Evolutionary conservation across 1,140 invertebrate genomes (phyloP), one percentile per base, ranked within the genome.

Genomic region (Ceratina calcarata): DNA sequence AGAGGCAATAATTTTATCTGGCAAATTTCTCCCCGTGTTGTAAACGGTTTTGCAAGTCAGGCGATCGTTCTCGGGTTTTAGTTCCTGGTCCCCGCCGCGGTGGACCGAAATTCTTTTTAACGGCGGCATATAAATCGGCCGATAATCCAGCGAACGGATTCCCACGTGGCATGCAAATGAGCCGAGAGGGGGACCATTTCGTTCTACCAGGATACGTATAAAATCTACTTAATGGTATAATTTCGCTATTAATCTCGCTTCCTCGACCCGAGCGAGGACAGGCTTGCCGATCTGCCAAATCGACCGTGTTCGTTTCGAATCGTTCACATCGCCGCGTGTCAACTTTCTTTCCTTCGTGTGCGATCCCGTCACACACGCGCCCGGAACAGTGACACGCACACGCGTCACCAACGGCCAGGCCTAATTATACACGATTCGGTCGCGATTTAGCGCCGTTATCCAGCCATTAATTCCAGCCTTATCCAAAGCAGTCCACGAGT

Each of bases 181-280:
- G 53, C 74, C 49, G 18, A 57, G 72, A 3, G 37, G 37, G 61
- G 70, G 78, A 83, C 68, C 77, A 87, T 88, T 85, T 84, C 32
- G 83, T 87, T 85, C 78, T 69, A 80, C 57, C 79, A 15, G 74
- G 80, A 88, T 81, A 83, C 87, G 72, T 77, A 86, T 83, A 76
- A 85, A 87, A 80, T 86, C 83, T 83, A 81, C 83, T 86, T 83
- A 84, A 88, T 87, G 82, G 91, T 86, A 92, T 91, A 91, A 92
- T 92, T 90, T 89, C 70, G 85, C 89, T 88, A 91, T 92, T 90
- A 92, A 92, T 91, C 88, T 89, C 81, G 49, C 74, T 82, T 88
- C 84, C 89, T 84, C 55, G 66, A 32, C 70, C 45, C 27, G 32
- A 37, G 64, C 70, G 79, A 27, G 66, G 65, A 80, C 73, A 61